Conservation (phyloP, 2,888 invertebrate genomes). For the Melanargia galathea region DNA sequence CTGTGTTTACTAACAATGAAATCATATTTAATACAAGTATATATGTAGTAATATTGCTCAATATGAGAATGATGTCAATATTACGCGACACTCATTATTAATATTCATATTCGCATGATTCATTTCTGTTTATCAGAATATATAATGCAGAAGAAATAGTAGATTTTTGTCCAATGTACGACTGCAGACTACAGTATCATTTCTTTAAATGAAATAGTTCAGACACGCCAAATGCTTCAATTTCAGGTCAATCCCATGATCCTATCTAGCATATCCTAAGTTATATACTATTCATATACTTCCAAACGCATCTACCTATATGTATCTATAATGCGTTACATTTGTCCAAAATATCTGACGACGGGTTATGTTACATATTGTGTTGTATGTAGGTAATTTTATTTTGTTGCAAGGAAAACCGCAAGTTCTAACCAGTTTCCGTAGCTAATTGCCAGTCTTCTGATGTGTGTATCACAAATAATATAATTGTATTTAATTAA, state of each 20-base stretch:
- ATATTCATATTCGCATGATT: conserved; percentile 13
- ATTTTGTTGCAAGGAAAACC: not conserved
- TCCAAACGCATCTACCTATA: no score
- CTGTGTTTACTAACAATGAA: conserved; percentile 20
- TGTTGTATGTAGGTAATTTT: no score
- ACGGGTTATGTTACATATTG: no score
- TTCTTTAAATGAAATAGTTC: no score
- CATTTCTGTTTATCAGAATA: not conserved
- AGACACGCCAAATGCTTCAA: no score
- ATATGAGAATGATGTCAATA: conserved; percentile 23
- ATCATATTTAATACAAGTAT: not conserved
- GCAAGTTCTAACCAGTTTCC: not conserved
- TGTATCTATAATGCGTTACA: no score
- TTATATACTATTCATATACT: no score
- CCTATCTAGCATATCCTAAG: no score
- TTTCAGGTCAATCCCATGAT: no score
- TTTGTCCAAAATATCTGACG: no score
- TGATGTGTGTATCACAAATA: conserved; percentile 4
- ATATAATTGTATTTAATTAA: conserved; percentile 1
- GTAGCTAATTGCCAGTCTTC: not conserved
- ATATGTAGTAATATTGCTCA: conserved; percentile 15
- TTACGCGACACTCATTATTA: not conserved
- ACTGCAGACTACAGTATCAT: no score
- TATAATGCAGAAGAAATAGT: not conserved
- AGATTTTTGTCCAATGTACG: not conserved